Percentiles rank a stretch among this genome's conserved stretches.
Evolutionary conservation across 2,113 vertebrate species (phyloP).

Genomic region (Syngnathus floridae): DNA sequence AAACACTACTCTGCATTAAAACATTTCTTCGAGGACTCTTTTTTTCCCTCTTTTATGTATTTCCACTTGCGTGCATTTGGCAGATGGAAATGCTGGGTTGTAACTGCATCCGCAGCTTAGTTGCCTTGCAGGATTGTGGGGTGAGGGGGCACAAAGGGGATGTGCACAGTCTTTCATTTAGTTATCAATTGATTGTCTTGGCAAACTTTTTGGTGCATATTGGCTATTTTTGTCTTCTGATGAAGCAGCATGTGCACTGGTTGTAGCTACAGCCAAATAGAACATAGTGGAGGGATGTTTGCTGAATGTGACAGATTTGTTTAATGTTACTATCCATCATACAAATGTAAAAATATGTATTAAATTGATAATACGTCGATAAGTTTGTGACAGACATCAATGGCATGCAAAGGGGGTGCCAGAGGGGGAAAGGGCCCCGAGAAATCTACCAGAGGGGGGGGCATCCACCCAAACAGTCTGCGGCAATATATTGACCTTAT

Average conservation of each 20-base stretch:
- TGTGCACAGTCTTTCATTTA: slow-evolving; percentile 34
- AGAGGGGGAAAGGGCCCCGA: too few species aligned
- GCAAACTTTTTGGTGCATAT: background rate
- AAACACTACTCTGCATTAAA: slow-evolving; percentile 69
- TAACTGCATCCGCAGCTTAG: slow-evolving; percentile 53
- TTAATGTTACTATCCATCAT: too few species aligned
- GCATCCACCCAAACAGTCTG: too few species aligned
- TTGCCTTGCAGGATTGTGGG: slow-evolving; percentile 33
- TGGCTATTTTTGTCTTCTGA: slow-evolving; percentile 9
- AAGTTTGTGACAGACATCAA: background rate
- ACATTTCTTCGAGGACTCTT: slow-evolving; percentile 29
- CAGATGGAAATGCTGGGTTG: slow-evolving; percentile 46
- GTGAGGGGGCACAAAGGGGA: slow-evolving; percentile 12
- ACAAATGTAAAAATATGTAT: too few species aligned
- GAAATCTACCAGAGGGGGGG: too few species aligned
- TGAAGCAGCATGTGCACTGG: background rate
- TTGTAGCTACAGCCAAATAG: too few species aligned
- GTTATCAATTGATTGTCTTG: slow-evolving; percentile 20
- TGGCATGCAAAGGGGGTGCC: background rate
- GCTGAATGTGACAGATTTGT: too few species aligned
- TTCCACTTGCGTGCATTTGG: slow-evolving; percentile 63
- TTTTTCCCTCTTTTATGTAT: slow-evolving; percentile 55
- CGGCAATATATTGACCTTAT: too few species aligned
- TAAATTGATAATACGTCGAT: too few species aligned
- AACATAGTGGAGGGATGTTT: too few species aligned